Base-by-base conservation (phyloP, 2,797 vertebrate genomes). In the Aphelocoma californica region DNA sequence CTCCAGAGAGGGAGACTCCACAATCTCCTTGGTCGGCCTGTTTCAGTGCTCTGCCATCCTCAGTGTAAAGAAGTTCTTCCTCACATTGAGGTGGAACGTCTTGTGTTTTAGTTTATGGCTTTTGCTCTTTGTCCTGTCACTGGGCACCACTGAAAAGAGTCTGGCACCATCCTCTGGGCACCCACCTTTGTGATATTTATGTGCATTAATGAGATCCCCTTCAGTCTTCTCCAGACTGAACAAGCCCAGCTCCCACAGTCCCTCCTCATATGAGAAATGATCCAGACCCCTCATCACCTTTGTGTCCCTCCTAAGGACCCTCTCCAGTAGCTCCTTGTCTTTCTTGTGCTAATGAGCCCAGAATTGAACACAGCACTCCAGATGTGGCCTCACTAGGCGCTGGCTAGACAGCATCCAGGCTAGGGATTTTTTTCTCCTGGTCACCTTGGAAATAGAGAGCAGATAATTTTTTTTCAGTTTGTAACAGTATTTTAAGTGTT, bases 61-160 rank as follows among this genome's bases (percentile, higher is more conserved):
- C 32, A 48, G 28, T 29, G 23, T 29, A 18, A 26, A 38, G 32
- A 38, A 67, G 4, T 28, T 61, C 12, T 44, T 48, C 31, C 34
- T 61, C 18, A 42, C 1, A 1, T 2, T 54, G 42, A 48, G 34
- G 25, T 42, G 26, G 28, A 69, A 42, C 2, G 0, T 29, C 23
- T 48, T 42, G 6, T 54, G 13, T 19, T 75, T 69, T 24, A 32
- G 3, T 62, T 61, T 36, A 20, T 62, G 48, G 18, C 32, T 34
- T 32, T 48, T 61, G 26, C 23, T 61, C 16, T 31, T 56, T 6
- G 2, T 54, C 26, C 34, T 56, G 9, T 24, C 0, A 0, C 31
- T 61, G 24, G 16, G 7, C 1, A 7, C 31, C 15, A 23, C 26
- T 13, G 54, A 23, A 31, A 31, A 34, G 11, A 26, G 13, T 34